These are phyloP conservation scores for Nanorana parkeri DNA, from an alignment of 2,113 vertebrate species.

Conservation along the genomic window DNA sequence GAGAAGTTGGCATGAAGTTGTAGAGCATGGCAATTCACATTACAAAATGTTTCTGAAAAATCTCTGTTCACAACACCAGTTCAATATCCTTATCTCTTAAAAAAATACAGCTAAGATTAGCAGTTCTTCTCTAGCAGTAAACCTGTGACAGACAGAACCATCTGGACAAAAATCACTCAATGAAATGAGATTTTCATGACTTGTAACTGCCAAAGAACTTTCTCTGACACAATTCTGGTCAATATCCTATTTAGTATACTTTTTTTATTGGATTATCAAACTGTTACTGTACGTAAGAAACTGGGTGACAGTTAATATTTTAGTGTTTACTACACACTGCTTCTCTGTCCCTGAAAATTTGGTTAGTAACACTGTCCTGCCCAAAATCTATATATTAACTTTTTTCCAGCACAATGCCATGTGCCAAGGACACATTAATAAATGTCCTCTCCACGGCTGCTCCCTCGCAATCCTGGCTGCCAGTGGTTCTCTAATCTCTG, in stretches of 20 bases:
- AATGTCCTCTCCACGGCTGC: too few species aligned
- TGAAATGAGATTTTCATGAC: conserved; percentile 28
- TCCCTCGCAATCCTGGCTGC: too few species aligned
- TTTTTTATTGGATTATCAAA: conserved; percentile 23
- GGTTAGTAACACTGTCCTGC: too few species aligned
- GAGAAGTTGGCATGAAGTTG: background rate
- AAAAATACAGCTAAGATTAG: conserved; percentile 27
- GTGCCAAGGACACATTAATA: too few species aligned
- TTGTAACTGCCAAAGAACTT: conserved; percentile 20
- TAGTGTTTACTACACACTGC: too few species aligned
- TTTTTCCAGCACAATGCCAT: too few species aligned
- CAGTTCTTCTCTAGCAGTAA: conserved; percentile 9
- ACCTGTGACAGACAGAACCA: conserved; percentile 14
- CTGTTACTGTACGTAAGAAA: background rate
- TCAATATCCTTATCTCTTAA: conserved; percentile 27
- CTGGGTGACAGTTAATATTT: background rate
- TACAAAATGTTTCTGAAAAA: conserved; percentile 10
- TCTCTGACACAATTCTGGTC: conserved; percentile 1
- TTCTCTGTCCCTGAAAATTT: too few species aligned
- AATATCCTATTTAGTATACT: conserved; percentile 22
- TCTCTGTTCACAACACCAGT: background rate
- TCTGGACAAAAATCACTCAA: conserved; percentile 33
- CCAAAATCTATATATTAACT: too few species aligned
- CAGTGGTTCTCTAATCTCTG: too few species aligned
- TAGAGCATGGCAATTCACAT: conserved; percentile 3